phyloP scores from a whole-genome alignment of 2,888 invertebrate species.

The Corythucha ciliata region DNA sequence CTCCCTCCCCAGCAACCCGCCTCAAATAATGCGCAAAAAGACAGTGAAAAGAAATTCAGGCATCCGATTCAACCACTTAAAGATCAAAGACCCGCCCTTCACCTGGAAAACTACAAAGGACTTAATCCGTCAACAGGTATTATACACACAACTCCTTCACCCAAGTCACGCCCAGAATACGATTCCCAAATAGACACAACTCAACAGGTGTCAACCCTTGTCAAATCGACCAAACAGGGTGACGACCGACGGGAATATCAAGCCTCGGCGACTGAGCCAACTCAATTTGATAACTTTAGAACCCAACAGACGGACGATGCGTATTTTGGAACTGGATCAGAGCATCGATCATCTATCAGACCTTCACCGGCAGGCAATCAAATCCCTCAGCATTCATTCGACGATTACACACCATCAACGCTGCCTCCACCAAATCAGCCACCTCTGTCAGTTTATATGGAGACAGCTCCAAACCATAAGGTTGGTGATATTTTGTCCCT shows the following conservation, averaged over 20 bases:
- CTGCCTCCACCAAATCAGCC: slow-evolving; percentile 62
- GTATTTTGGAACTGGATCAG: slow-evolving; percentile 14
- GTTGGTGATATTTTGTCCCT: slow-evolving; percentile 61
- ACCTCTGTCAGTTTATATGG: slow-evolving; percentile 70
- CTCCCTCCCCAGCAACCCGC: not conserved
- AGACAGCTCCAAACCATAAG: slow-evolving; percentile 47
- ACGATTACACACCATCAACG: slow-evolving; percentile 14
- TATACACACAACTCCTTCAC: slow-evolving; percentile 29
- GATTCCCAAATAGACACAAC: slow-evolving; percentile 36
- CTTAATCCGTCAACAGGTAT: not conserved
- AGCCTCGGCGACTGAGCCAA: not conserved
- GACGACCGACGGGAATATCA: not conserved
- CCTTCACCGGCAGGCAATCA: slow-evolving; percentile 21
- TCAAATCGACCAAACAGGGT: not conserved
- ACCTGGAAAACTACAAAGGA: slow-evolving; percentile 10
- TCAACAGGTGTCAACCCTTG: slow-evolving; percentile 11
- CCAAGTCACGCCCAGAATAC: slow-evolving; percentile 36
- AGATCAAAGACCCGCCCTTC: slow-evolving; percentile 23
- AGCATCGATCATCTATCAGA: slow-evolving; percentile 12
- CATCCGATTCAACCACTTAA: slow-evolving; percentile 28
- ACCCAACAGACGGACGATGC: slow-evolving; percentile 16
- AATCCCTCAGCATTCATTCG: slow-evolving; percentile 13
- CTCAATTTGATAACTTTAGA: not conserved
- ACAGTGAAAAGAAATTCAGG: slow-evolving; percentile 25
- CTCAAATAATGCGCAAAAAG: not conserved